Evolutionary conservation across 2,888 invertebrate genomes (phyloP).

Genomic region (Agrotis puta): DNA sequence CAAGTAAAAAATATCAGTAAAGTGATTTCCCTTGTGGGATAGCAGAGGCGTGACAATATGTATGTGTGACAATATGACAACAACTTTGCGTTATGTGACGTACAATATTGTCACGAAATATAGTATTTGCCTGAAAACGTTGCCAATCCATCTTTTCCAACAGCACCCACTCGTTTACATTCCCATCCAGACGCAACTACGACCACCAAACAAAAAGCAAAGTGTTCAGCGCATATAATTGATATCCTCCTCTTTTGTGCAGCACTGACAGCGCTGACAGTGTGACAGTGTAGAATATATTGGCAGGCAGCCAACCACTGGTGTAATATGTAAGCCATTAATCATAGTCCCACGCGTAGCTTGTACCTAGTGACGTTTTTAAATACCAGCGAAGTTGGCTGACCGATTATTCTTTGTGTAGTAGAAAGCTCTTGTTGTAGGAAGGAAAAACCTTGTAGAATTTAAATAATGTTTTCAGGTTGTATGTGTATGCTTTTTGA

Average conservation of each 20-base stretch:
- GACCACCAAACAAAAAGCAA: slow-evolving; percentile 9
- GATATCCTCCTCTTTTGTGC: slow-evolving; percentile 42
- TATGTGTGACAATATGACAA: neutral
- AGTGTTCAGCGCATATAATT: slow-evolving; percentile 34
- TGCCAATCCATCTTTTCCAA: neutral
- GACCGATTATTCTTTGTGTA: slow-evolving; percentile 26
- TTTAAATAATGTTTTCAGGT: too few relatives aligned
- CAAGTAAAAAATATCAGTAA: slow-evolving; percentile 27
- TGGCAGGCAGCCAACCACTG: slow-evolving; percentile 51
- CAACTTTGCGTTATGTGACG: neutral
- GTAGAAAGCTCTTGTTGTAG: neutral
- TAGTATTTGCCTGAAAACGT: neutral
- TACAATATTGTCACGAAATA: slow-evolving; percentile 3
- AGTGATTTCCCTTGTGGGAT: slow-evolving; percentile 32
- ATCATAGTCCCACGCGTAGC: slow-evolving; percentile 40
- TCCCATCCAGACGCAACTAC: neutral
- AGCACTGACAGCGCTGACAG: slow-evolving; percentile 34
- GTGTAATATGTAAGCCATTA: slow-evolving; percentile 51
- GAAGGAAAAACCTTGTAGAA: neutral
- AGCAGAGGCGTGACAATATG: neutral
- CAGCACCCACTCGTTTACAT: neutral
- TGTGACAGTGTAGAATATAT: slow-evolving; percentile 50
- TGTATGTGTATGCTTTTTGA: too few relatives aligned
- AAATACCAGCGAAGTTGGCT: slow-evolving; percentile 22
- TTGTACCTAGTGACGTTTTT: slow-evolving; percentile 43